These are phyloP conservation scores for Procapra przewalskii DNA, from an alignment of 2,113 vertebrate species.

Conservation along the genomic window DNA sequence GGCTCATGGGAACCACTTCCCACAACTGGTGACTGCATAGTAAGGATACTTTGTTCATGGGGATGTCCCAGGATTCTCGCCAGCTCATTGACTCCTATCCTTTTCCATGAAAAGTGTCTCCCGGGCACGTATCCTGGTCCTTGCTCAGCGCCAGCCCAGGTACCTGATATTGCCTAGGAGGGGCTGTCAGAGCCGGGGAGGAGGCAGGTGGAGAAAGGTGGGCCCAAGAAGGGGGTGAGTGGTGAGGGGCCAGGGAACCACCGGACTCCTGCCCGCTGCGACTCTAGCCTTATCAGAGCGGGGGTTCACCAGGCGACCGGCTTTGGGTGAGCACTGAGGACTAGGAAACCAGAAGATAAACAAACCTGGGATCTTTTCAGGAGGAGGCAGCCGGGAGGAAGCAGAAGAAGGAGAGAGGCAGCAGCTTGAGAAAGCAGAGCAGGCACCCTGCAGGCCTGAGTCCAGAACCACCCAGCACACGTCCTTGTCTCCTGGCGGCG, in stretches of 20 bases:
- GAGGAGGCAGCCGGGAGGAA: background rate
- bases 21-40: background rate
- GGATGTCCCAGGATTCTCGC: background rate
- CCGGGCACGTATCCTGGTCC: background rate
- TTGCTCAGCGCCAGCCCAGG: background rate
- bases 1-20: background rate
- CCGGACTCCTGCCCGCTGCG: background rate
- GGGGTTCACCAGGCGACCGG: background rate
- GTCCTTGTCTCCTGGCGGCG: background rate
- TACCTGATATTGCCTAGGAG: background rate
- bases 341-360: background rate
- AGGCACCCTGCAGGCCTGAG: background rate
- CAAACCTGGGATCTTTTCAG: background rate
- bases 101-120: background rate
- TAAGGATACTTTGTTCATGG: background rate
- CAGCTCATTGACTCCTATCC: background rate
- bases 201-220: background rate
- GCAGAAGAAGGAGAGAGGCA: background rate
- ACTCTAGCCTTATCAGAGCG: background rate
- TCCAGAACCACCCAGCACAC: background rate
- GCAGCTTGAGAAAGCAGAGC: too few species aligned
- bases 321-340: background rate
- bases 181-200: rapidly evolving
- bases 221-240: background rate
- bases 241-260: background rate